Conservation (phyloP, 2,113 vertebrate genomes). For the Percopsis transmontana region DNA sequence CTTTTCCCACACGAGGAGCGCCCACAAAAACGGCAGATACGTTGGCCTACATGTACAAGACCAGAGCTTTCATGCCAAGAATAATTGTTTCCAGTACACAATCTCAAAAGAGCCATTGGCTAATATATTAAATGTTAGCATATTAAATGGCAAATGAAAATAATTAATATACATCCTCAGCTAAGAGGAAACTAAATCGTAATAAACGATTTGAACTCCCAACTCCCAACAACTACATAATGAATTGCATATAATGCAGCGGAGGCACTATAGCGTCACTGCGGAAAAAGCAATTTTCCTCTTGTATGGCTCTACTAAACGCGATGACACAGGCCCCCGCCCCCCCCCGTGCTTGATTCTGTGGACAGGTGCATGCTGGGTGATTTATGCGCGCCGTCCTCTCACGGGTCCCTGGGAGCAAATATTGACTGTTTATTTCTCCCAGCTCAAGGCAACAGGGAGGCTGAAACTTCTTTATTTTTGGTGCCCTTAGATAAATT, state of each 20-base stretch:
- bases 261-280: conserved; percentile 35
- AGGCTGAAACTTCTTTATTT: conserved; percentile 78
- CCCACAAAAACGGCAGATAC: no score
- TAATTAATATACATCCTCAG: conserved; percentile 23
- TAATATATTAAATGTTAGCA: conserved; percentile 24
- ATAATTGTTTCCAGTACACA: conserved; percentile 6
- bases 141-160: conserved; percentile 29
- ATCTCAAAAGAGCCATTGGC: conserved; percentile 4
- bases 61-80: no score
- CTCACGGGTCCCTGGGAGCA: conserved; percentile 72
- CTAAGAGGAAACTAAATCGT: no score
- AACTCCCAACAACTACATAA: conserved; percentile 18
- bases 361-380: conserved; percentile 79
- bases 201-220: conserved; percentile 21
- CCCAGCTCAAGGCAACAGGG: conserved; percentile 72
- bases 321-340: conserved; percentile 76
- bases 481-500: conserved; percentile 72
- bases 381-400: conserved; percentile 80
- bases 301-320: conserved; percentile 57
- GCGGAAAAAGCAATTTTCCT: conserved; percentile 65
- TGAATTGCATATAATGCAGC: conserved; percentile 23
- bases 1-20: no score
- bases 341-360: conserved; percentile 69
- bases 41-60: no score
- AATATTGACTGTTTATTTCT: conserved; percentile 81